Evolutionary conservation across 2,113 vertebrate genomes (phyloP), one percentile per base, ranked within the genome.

Genomic region (Choloepus hoffmanni): DNA sequence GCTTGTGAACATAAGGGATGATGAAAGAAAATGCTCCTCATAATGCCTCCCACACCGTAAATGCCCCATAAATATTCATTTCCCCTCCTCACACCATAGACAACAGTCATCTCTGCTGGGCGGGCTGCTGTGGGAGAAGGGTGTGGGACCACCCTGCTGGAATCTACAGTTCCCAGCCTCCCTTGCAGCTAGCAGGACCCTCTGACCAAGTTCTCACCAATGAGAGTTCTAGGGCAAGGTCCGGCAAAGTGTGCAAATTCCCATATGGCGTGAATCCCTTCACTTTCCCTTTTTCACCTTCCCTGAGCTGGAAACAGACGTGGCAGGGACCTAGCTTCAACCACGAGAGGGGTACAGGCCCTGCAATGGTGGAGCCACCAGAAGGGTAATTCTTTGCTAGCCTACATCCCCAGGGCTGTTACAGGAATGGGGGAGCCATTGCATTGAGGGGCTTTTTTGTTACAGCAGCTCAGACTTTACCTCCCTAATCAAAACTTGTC

Each of bases 341-440:
- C 73, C 73, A 28, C 14, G 23, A 4, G 40, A 28, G 7, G 33
- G 13, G 21, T 0, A 14, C 5, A 26, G 0, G 30, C 19, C 68
- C 45, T 24, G 23, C 28, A 30, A 36, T 1, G 1, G 0, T n/a
- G 36, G n/a, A 18, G 16, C 4, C 10, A 36, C 13, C 2, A 19
- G 7, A 33, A 26, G 63, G 24, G 3, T 9, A 43, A 14, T 1
- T 26, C 76, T 40, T 36, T 0, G 5, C 50, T 26, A 12, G 60
- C 26, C 50, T 26, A 0, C 24, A 12, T 3, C 11, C 0, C 19
- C 76, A 10, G 33, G 82, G 70, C 68, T 26, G 58, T 14, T 16
- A 2, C 0, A 0, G 3, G 76, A n/a, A 68, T 18, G 16, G 23
- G 11, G 19, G 11, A 60, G 30, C 23, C 3, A 0, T 7, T 1